Percentiles rank a stretch among this genome's conserved stretches.
These are phyloP conservation scores for Megatriorchis doriae DNA, from an alignment of 2,113 vertebrate species.

Conservation along the genomic window DNA sequence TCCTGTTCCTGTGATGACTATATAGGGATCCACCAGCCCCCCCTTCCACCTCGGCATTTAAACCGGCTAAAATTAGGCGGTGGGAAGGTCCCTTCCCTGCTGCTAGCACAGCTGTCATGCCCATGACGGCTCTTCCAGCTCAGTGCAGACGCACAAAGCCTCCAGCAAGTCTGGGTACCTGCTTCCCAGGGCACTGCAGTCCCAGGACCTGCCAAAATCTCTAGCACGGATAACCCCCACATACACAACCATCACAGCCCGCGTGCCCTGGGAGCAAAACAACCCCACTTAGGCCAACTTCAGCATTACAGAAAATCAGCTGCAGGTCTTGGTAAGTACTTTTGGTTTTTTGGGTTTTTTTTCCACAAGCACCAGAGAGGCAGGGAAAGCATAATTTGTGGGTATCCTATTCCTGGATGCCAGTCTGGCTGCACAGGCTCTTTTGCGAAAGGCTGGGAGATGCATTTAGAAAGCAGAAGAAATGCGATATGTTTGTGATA, in stretches of 20 bases:
- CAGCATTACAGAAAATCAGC: not conserved
- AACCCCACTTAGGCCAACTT: not conserved
- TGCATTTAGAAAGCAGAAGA: not conserved
- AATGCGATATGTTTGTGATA: accelerated
- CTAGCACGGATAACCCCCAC: not conserved
- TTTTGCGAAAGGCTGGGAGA: not conserved
- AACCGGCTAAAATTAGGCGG: not conserved
- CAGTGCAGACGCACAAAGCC: not conserved
- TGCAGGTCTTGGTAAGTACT: not conserved
- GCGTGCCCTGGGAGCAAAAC: not conserved
- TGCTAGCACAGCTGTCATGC: not conserved
- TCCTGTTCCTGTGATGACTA: not conserved
- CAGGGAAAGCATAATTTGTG: too few species aligned
- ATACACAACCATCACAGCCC: not conserved
- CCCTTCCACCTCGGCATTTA: not conserved
- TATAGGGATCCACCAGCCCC: not conserved
- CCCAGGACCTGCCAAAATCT: not conserved
- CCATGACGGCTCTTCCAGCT: not conserved
- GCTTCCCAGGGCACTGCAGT: not conserved
- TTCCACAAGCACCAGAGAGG: not conserved
- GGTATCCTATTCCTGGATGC: not conserved
- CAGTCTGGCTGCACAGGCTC: not conserved
- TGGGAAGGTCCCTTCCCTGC: not conserved
- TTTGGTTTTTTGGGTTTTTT: too few species aligned
- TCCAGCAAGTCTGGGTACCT: too few species aligned